Evolutionary conservation across 2,888 invertebrate genomes (phyloP).

Genomic region (Leptinotarsa peninsularis): DNA sequence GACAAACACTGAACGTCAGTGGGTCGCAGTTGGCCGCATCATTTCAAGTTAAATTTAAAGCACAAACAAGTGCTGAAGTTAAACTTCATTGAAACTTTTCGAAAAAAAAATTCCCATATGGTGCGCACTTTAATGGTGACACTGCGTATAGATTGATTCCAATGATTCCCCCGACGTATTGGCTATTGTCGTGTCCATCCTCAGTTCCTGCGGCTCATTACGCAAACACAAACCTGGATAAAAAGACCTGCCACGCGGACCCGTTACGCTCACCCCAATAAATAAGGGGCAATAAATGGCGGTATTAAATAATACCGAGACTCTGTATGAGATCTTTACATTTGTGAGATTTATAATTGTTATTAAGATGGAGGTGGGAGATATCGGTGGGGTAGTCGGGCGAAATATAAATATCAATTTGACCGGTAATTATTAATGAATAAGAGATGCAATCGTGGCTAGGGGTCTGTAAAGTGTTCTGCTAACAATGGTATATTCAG

Average conservation of each 20-base stretch:
- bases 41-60: too few species aligned
- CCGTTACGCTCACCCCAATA: neutral
- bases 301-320: slow-evolving; percentile 34
- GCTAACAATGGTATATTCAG: slow-evolving; percentile 58
- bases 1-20: too few species aligned
- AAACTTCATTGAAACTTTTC: too few species aligned
- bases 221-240: neutral
- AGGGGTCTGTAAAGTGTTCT: slow-evolving; percentile 62
- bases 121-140: too few species aligned
- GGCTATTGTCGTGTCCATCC: too few species aligned
- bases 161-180: too few species aligned
- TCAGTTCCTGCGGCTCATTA: neutral
- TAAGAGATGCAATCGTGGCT: slow-evolving; percentile 60
- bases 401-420: slow-evolving; percentile 62
- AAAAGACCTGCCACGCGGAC: neutral
- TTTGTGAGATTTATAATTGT: slow-evolving; percentile 58
- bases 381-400: slow-evolving; percentile 53
- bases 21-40: too few species aligned
- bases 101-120: too few species aligned
- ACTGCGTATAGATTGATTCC: too few species aligned
- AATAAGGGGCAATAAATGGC: slow-evolving; percentile 36
- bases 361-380: slow-evolving; percentile 56
- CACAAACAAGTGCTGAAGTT: too few species aligned
- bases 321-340: slow-evolving; percentile 42
- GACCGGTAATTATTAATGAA: slow-evolving; percentile 54